phyloP scores from a whole-genome alignment of 2,797 vertebrate genomes.

The Eupleurogrammus muticus region DNA sequence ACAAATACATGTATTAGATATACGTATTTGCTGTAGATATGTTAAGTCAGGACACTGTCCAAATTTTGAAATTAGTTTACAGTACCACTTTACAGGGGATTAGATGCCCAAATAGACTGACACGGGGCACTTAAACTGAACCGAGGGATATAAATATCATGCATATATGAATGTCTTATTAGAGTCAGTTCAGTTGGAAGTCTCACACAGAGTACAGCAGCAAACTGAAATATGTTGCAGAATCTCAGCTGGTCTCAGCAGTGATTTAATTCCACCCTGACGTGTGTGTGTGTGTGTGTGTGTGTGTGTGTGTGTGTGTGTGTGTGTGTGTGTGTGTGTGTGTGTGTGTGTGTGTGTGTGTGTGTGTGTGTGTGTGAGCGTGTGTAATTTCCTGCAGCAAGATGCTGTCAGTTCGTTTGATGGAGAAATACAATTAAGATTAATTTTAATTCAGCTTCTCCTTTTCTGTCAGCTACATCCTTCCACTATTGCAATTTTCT shows the following conservation, averaged over 20 bases:
- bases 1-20: too few species aligned
- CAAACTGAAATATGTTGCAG: background rate
- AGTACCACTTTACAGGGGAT: too few species aligned
- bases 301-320: background rate
- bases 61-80: too few species aligned
- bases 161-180: slow-evolving; percentile 2
- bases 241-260: background rate
- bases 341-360: slow-evolving; percentile 6
- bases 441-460: slow-evolving; percentile 46
- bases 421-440: slow-evolving; percentile 62
- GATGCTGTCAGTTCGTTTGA: slow-evolving; percentile 62
- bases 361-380: slow-evolving; percentile 4
- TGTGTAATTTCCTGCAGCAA: slow-evolving; percentile 63
- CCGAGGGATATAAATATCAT: too few species aligned
- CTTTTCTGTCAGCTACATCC: slow-evolving; percentile 36
- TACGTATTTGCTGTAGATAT: too few species aligned
- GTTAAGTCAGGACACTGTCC: too few species aligned
- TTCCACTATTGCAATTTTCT: background rate
- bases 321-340: background rate
- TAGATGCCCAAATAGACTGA: too few species aligned
- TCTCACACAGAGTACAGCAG: background rate
- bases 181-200: background rate
- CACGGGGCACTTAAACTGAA: too few species aligned
- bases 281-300: slow-evolving; percentile 6
- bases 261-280: slow-evolving; percentile 21